These are phyloP conservation scores for Drosophila heteroneura DNA, from an alignment of 2,888 invertebrate species.

Conservation along the genomic window DNA sequence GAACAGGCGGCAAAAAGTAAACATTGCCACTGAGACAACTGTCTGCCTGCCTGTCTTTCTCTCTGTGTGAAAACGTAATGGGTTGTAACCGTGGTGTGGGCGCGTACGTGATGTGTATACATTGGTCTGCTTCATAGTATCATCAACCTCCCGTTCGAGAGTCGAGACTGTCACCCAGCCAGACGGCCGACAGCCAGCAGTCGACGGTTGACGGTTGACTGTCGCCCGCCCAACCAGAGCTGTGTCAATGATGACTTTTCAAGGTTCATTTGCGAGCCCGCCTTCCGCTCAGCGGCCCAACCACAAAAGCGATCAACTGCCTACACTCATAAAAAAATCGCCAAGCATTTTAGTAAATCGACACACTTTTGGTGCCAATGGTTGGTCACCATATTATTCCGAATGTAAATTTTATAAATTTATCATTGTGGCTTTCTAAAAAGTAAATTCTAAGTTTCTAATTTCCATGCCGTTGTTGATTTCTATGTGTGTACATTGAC, in stretches of 20 bases:
- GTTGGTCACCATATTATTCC: background rate
- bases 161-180: slow-evolving; percentile 22
- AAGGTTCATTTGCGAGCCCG: slow-evolving; percentile 73
- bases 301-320: background rate
- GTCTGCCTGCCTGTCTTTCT: slow-evolving; percentile 42
- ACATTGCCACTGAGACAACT: slow-evolving; percentile 75
- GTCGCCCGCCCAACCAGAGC: slow-evolving; percentile 36
- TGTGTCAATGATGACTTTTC: slow-evolving; percentile 74
- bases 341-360: background rate
- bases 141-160: slow-evolving; percentile 26
- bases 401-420: background rate
- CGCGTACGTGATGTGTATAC: slow-evolving; percentile 78
- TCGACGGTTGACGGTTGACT: slow-evolving; percentile 37
- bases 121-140: slow-evolving; percentile 48
- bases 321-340: background rate
- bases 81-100: slow-evolving; percentile 51
- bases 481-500: background rate
- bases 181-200: slow-evolving; percentile 31
- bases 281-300: slow-evolving; percentile 10
- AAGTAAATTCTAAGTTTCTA: background rate
- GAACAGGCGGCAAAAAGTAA: slow-evolving; percentile 71
- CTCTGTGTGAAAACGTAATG: slow-evolving; percentile 68
- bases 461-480: background rate
- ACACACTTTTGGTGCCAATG: background rate
- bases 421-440: background rate